Conservation (phyloP, 2,797 vertebrate species). For the Takifugu ocellatus region DNA sequence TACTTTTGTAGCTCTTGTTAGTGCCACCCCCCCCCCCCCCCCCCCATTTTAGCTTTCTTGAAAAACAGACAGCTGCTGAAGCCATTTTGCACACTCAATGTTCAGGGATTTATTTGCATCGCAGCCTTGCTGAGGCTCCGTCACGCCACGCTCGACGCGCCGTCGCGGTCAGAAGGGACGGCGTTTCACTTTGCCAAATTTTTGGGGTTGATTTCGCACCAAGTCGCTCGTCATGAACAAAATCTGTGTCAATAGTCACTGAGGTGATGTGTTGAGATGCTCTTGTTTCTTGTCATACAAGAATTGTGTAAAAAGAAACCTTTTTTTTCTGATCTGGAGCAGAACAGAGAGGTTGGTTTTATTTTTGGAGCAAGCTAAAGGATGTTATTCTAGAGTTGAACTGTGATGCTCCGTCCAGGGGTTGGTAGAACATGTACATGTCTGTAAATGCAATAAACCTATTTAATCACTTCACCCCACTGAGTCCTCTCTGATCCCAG, state of each 20-base stretch:
- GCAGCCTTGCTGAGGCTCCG: constrained; percentile 33
- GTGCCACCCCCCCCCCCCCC: neutral
- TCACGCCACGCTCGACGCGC: constrained; percentile 43
- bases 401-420: constrained; percentile 82
- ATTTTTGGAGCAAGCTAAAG: constrained; percentile 84
- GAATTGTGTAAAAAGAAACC: constrained; percentile 84
- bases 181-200: constrained; percentile 72
- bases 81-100: constrained; percentile 75
- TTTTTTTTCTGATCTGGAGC: constrained; percentile 92
- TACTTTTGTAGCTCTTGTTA: constrained; percentile 51
- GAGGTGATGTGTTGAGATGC: constrained; percentile 73
- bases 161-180: constrained; percentile 37
- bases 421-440: constrained; percentile 85
- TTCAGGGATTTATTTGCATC: constrained; percentile 75
- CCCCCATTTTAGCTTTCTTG: neutral
- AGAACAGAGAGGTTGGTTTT: constrained; percentile 94
- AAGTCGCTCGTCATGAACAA: constrained; percentile 44
- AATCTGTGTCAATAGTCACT: constrained; percentile 67
- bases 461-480: constrained; percentile 78
- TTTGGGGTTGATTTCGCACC: constrained; percentile 45
- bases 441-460: constrained; percentile 98
- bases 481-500: constrained; percentile 2
- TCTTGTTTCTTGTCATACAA: constrained; percentile 98
- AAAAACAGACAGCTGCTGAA: constrained; percentile 42
- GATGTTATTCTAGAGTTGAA: constrained; percentile 75